Evolutionary conservation across 2,113 vertebrate species (phyloP), one percentile per base, ranked within the genome.

Genomic region (Chaenogobius annularis): DNA sequence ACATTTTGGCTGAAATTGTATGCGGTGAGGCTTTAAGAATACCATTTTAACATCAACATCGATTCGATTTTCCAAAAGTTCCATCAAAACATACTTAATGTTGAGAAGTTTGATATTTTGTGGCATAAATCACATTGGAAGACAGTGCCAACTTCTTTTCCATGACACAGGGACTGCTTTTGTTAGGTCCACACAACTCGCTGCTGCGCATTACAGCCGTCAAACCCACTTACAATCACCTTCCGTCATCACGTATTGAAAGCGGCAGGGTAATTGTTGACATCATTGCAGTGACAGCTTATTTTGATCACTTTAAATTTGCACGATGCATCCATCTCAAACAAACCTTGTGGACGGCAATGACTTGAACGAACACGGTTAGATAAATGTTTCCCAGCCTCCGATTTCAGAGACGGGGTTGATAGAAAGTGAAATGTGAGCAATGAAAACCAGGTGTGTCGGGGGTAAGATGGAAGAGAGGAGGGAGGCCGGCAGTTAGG

Each of bases 361-460:
- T 40, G 1, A 37, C 69, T 10, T 70, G 65, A 73, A 73, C 67
- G 73, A 47, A 65, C 9, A 35, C 26, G 71, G 73, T 61, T 79
- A 74, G 68, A 69, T 58, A 64, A 76, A 79, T 0, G 3, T 20
- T 75, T 43, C 65, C 62, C 73, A 54, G 26, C 43, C 46, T 64
- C 35, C 52, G 54, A 20, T n/a, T 56, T 66, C 43, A 75, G 72
- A 69, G 63, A 65, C 2, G 37, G 79, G 67, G 43, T 68, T 66
- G 72, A 83, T 80, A 48, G 83, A 91, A 91, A 90, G 90, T 82
- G 84, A 90, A 90, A 90, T 50, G 69, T 83, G 82, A 89, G 84
- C 83, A 91, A 91, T 87, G 69, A 88, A 77, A 92, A 88, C 83
- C 88, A 91, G 90, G 91, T 91, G 90, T 82, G 77, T 76, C 72